Base-by-base conservation (phyloP, 2,113 vertebrate species). In the Silurus glanis region DNA sequence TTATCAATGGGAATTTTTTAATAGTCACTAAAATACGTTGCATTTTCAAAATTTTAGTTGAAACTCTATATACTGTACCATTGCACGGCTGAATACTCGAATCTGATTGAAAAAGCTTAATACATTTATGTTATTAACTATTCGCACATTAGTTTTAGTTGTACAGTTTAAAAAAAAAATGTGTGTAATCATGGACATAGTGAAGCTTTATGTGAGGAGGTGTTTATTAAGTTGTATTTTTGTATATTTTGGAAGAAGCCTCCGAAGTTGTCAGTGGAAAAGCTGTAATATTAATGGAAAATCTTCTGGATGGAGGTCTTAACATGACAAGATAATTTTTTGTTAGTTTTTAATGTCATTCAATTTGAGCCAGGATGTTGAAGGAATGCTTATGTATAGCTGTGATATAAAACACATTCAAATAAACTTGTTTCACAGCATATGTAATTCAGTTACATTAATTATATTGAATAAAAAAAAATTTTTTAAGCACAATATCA, bases 1-100 rank as follows among this genome's bases (percentile, higher is more conserved):
- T 92, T 91, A 87, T 83, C 67, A 92, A 89, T 85, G 83, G 92
- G 82, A n/a, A 16, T 16, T 28, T 28, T 28, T 67, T 67, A 13
- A 13, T 28, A 67, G 4, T 47, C 14, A 19, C 37, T 69, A 16
- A 37, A 69, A 16, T 69, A 67, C n/a, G 25, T 28, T 4, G 10
- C 28, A 25, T 67, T 25, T 37, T 69, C 6, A 71, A 71, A 71
- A 45, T 19, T 21, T 17, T 37, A 51, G 71, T 74, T 49, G 49
- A 74, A 10, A 21, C 8, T 9, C 17, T 74, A 6, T 74, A 51
- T 6, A 74, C 9, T 74, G 23, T 6, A 74, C 9, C 6, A 71
- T 16, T 45, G 37, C 1, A 9, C 17, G 21, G 7, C 6, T 47
- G 6, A 9, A 47, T 72, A 47, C 37, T 21, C 17, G 9, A 9